These are phyloP conservation scores for Drosophila putrida DNA, from an alignment of 2,888 invertebrate genomes.

Conservation along the genomic window DNA sequence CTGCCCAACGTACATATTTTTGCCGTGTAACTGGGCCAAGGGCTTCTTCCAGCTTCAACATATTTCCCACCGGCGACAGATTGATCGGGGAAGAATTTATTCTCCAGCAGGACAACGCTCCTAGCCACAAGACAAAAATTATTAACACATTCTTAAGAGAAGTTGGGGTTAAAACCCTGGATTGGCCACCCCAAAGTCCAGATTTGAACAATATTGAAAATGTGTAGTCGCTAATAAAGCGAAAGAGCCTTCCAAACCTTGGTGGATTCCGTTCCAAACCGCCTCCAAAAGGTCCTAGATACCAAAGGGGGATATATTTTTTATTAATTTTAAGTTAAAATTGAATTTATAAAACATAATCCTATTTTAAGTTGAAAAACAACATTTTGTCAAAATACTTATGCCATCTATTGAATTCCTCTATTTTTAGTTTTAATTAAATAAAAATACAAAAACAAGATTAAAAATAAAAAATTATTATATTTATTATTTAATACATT, in stretches of 20 bases:
- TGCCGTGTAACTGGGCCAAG: background rate
- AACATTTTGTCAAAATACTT: no score
- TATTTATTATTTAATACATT: no score
- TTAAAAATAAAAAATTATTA: no score
- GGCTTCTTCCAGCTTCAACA: no score
- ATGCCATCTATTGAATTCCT: no score
- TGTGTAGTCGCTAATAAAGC: constrained; percentile 20
- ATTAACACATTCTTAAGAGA: constrained; percentile 21
- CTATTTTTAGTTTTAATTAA: no score
- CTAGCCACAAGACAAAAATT: constrained; percentile 20
- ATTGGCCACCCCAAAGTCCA: constrained; percentile 10
- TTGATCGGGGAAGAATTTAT: constrained; percentile 16
- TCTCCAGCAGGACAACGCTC: constrained; percentile 14
- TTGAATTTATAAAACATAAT: background rate
- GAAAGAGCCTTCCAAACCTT: no score
- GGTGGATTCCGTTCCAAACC: no score
- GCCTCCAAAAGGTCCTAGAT: no score
- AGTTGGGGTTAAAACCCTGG: constrained; percentile 15
- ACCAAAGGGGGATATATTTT: constrained; percentile 7
- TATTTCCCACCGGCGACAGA: constrained; percentile 4
- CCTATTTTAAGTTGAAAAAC: background rate
- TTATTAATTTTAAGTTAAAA: background rate
- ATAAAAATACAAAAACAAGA: no score
- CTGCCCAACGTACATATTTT: background rate
- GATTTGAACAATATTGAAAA: constrained; percentile 17